Base-by-base conservation (phyloP, 2,113 vertebrate genomes). In the Vulpes ferrilata region DNA sequence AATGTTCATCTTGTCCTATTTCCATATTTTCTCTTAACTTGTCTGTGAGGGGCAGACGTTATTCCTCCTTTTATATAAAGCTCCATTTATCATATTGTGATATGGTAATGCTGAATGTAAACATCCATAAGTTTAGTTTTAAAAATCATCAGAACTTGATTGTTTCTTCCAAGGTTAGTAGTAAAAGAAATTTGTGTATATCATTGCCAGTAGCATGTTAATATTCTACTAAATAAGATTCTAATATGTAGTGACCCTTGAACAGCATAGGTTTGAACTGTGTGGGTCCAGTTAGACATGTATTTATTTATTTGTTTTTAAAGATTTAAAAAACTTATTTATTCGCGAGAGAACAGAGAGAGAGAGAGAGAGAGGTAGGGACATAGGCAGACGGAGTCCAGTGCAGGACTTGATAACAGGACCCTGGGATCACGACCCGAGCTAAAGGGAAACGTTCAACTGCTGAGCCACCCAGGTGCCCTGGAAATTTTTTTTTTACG, bases 11-110 rank as follows among this genome's bases (percentile, higher is more conserved):
- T 96, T 92, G 35, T 82, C 32, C 60, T 32, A 59, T 74, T 88
- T 95, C 23, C 3, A 1, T 84, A 48, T 82, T 93, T 92, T 73
- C 84, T 94, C 64, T 76, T 86, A 86, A 30, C 92, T 82, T 96
- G 4, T 93, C 1, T 91, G 22, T 90, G 38, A 92, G 93, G 64
- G 12, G n/a, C 80, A 90, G 60, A 73, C 17, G 32, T 78, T 55
- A 30, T 80, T 93, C 80, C 3, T 11, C 12, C 15, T 0, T 92
- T 62, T 55, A 76, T 74, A 16, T 60, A 84, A 88, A 88, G 43
- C 13, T 69, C 23, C 12, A 67, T 80, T 92, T 90, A 60, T 85
- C 32, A 64, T 73, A 12, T 86, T 22, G 48, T 84, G 22, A 69
- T 90, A 62, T 7, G 22, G 20, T 71, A 71, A 53, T 65, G 25